Evolutionary conservation across 2,797 vertebrate species (phyloP), one percentile per base, ranked within the genome.

Genomic region (Pangasius mekongensis): DNA sequence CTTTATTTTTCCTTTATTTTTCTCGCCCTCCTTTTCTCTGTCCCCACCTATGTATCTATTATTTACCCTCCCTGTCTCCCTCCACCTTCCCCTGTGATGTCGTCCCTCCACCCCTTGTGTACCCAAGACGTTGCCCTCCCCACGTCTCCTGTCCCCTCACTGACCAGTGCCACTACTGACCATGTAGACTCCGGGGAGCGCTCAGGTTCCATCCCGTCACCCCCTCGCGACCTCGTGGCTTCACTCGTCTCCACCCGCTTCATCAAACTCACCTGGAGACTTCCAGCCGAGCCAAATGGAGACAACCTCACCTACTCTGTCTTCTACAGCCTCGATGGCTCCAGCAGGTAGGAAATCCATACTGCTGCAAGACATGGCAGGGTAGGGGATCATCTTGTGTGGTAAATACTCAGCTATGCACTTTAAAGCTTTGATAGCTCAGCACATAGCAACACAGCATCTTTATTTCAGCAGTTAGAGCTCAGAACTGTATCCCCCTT

Each of bases 131-230:
- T 99, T 97, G 96, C 98, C 98, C 97, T 98, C 95, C 98, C 98
- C 97, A 97, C 97, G 94, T 96, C 96, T 95, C 96, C 96, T 94
- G 96, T 97, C 97, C 98, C 98, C 95, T 98, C 98, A 99, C 98
- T 99, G 98, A 98, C 97, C 97, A 98, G 97, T 99, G 98, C 98
- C 97, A 99, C 98, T 99, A 97, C 98, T 99, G 98, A 99, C 97
- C 98, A 98, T 99, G 97, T 98, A 99, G 98, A 97, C 95, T 96
- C 97, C 97, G 97, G 97, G 91, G 94, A 95, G 27, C 93, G 97
- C 56, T 93, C 95, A 20, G 98, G 98, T 93, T 98, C 98, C 47
- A 90, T 97, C 90, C 97, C 99, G 91, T 97, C 98, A 0, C 97
- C 97, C 43, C 99, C 99, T 0, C 95, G 98, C 5, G 99, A 99